Evolutionary conservation across 2,888 invertebrate genomes (phyloP).

Genomic region (Dione juno): DNA sequence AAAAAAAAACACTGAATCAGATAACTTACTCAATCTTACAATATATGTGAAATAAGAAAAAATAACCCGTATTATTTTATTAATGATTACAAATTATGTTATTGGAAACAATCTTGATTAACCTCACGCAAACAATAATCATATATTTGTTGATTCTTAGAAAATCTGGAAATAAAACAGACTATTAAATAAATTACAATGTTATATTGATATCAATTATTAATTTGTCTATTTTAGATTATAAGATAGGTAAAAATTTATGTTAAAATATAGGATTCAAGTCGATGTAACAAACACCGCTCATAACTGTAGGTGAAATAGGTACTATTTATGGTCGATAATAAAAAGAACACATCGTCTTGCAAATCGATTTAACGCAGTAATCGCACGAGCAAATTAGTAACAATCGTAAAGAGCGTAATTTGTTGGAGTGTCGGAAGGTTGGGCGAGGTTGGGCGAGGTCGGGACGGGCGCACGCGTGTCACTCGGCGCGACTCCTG

Average conservation of each 20-base stretch:
- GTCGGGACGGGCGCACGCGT: slow-evolving; percentile 54
- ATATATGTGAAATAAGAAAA: no score
- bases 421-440: slow-evolving; percentile 32
- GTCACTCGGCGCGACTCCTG: slow-evolving; percentile 63
- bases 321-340: slow-evolving; percentile 8
- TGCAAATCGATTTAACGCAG: slow-evolving; percentile 27
- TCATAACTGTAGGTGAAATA: not conserved
- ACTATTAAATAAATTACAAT: slow-evolving; percentile 10
- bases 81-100: not conserved
- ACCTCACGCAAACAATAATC: slow-evolving; percentile 13
- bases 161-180: not conserved
- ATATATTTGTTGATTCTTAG: slow-evolving; percentile 15
- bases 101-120: not conserved
- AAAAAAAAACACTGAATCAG: no score
- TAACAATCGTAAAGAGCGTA: slow-evolving; percentile 25
- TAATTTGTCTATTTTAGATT: not conserved
- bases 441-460: slow-evolving; percentile 25
- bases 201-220: not conserved
- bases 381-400: slow-evolving; percentile 22
- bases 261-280: not conserved
- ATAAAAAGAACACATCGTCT: slow-evolving; percentile 10
- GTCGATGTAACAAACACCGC: not conserved
- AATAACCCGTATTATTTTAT: not conserved
- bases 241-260: not conserved
- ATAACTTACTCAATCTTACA: no score